Percentiles rank a stretch among this genome's conserved stretches.
Evolutionary conservation across 2,888 invertebrate species (phyloP).

Genomic region (Oligia latruncula): DNA sequence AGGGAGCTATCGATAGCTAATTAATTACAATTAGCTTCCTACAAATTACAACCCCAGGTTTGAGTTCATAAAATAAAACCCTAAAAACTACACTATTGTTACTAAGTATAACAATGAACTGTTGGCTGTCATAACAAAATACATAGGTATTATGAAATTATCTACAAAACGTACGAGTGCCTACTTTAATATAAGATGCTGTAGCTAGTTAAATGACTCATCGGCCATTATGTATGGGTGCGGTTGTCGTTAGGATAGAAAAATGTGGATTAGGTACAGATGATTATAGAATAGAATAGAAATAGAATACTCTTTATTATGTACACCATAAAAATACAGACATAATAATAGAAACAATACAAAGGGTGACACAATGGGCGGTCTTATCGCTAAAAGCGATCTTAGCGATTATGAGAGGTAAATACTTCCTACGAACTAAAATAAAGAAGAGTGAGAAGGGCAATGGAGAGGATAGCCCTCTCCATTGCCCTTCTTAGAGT

Average conservation of each 20-base stretch:
- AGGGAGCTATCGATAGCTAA: conserved; percentile 1
- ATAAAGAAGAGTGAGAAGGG: background rate
- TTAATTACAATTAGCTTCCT: background rate
- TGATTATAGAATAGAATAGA: too few species aligned
- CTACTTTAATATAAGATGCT: conserved; percentile 11
- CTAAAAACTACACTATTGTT: conserved; percentile 37
- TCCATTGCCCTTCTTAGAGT: too few species aligned
- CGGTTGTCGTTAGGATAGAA: background rate
- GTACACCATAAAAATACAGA: too few species aligned
- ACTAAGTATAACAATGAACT: background rate
- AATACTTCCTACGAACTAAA: background rate
- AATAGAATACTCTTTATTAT: too few species aligned
- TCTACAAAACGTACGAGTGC: conserved; percentile 11
- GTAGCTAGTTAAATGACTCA: conserved; percentile 23
- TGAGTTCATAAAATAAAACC: conserved; percentile 25
- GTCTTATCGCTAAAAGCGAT: too few species aligned
- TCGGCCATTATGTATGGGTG: background rate
- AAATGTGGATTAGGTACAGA: background rate
- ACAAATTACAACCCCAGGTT: conserved; percentile 10
- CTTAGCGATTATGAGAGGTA: background rate
- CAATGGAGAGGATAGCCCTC: too few species aligned
- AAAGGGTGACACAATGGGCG: too few species aligned
- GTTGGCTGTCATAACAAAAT: conserved; percentile 5
- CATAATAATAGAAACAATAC: too few species aligned
- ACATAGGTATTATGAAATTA: conserved; percentile 4